Base-by-base conservation (phyloP, 1,140 invertebrate species). In the Notospermus geniculatus region DNA sequence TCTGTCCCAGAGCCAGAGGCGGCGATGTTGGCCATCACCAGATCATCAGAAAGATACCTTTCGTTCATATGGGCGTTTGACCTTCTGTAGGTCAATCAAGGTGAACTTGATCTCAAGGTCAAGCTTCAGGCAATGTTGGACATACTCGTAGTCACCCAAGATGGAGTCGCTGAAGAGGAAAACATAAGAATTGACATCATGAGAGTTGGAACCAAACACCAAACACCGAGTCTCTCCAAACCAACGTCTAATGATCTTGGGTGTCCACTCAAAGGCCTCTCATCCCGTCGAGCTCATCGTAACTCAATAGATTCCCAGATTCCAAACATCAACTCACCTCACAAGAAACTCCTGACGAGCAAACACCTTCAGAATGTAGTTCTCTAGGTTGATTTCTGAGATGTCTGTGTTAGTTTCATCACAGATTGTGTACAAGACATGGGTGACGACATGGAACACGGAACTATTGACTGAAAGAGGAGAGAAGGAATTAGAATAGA, bases 71-170 rank as follows among this genome's bases (percentile, higher is more conserved):
- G 86, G 86, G 68, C 84, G 79, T 63, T 85, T 82, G 55, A 90
- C 82, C 58, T 88, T 87, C 7, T 89, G 86, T 65, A 88, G 85
- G 50, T 91, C 83, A 50, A 85, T 68, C 43, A 88, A 71, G 28
- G 88, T 89, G 62, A 98, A 83, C 58, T 88, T 83, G 0, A 97
- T 90, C 83, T 97, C 93, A 76, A 90, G 87, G 78, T 97, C 94
- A 70, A 95, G 81, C 77, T 97, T 95, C 43, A 97, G 89, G 81
- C 94, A 97, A 67, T 92, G 88, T 75, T 95, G 91, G 60, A 96
- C 89, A 80, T 95, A 96, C 75, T 94, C 91, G 82, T 95, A 94
- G 75, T 95, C 91, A 54, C 88, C 89, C 25, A 97, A 83, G 29
- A 80, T 84, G 13, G 87, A 87, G 83, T 87, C 43, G 83, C 84